Evolutionary conservation across 2,888 invertebrate genomes (phyloP).

Genomic region (Sycophila texana): DNA sequence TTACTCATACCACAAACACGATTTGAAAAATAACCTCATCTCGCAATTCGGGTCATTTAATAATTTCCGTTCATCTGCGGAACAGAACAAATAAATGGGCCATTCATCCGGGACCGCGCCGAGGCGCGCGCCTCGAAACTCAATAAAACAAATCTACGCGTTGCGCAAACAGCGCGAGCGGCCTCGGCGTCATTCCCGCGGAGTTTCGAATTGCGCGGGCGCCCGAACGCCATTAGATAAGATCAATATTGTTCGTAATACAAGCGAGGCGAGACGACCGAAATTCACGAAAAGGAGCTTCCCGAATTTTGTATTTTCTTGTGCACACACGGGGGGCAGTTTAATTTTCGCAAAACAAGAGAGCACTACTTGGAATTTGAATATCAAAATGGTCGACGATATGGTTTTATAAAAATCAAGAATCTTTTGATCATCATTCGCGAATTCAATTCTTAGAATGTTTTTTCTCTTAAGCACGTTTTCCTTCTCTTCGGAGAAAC

Average conservation of each 20-base stretch:
- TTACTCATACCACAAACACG: too few relatives aligned
- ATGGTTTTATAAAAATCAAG: too few relatives aligned
- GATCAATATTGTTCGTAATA: constrained; percentile 73
- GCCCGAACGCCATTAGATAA: constrained; percentile 67
- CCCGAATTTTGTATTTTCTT: too few relatives aligned
- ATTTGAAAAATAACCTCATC: too few relatives aligned
- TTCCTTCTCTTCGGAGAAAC: background rate
- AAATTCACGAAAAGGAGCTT: too few relatives aligned
- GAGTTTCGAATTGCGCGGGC: constrained; percentile 59
- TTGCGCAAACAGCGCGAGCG: constrained; percentile 64
- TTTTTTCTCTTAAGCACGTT: constrained; percentile 9
- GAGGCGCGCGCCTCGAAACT: constrained; percentile 62
- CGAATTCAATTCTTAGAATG: background rate
- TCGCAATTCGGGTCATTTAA: background rate
- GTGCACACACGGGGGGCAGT: too few relatives aligned
- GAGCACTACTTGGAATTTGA: background rate
- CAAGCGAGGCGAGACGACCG: constrained; percentile 20
- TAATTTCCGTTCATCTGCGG: background rate
- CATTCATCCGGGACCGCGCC: too few relatives aligned
- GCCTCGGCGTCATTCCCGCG: constrained; percentile 68
- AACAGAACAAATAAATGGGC: constrained; percentile 25
- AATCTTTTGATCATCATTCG: too few relatives aligned
- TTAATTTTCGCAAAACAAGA: too few relatives aligned
- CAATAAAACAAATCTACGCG: constrained; percentile 71
- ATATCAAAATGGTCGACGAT: background rate